Base-by-base conservation (phyloP, 2,888 invertebrate species). In the Tethea ocularis region DNA sequence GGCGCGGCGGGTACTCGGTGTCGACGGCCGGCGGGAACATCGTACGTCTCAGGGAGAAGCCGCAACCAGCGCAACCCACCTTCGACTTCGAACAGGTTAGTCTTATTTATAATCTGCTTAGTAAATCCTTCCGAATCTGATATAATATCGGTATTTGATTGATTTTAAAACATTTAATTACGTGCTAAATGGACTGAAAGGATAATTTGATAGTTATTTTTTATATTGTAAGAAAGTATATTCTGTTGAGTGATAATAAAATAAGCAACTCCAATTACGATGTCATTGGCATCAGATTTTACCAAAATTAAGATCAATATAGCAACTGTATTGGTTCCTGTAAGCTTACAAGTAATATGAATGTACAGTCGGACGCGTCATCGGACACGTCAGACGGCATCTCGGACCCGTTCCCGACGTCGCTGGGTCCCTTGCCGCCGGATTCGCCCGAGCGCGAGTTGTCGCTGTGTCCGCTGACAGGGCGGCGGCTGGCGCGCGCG, bases 361-460 rank as follows among this genome's bases (percentile, higher is more conserved):
- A 1, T 38, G n/a, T 2, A n/a, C 75, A 88, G 82, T 88, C 87
- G 74, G 88, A 87, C 64, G 82, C 78, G 38, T 90, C 90, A 26
- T 92, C 92, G 59, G 91, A 92, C 67, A 85, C 91, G 56, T 95
- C 96, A 52, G 95, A 95, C 81, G 96, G 95, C 66, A 80, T 95
- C 64, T 93, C 94, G 68, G 95, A 96, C 78, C 93, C 94, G 71
- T 95, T 95, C 89, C 95, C 95, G 22, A 80, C 82, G 13, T 79
- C 82, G 36, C 83, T 91, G 59, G 93, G 93, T 51, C 87, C 93
- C 13, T 74, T 93, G 62, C 94, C 94, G 62, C 82, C 95, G 52
- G 87, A 94, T 15, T 95, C 95, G 77, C 96, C 96, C 22, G 95
- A 95, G 11, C 93, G 95, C 61, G 95, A 95, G 58, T 94, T 96